A percentile compares a stretch with the other conserved stretches of the same genome.
Evolutionary conservation across 1,140 invertebrate species (phyloP).

Genomic region (Bombus haemorrhoidalis): DNA sequence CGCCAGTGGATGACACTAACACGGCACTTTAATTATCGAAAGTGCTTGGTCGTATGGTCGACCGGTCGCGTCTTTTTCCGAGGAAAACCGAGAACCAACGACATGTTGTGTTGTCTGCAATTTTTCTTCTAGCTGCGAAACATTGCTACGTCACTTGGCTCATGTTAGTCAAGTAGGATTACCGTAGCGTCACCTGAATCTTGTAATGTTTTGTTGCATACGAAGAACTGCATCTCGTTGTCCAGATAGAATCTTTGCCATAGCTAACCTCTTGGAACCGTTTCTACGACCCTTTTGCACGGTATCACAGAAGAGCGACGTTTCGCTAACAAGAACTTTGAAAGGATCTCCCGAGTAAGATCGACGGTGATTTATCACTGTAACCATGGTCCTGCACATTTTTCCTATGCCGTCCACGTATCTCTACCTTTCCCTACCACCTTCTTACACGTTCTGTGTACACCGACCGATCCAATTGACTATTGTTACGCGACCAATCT

Average conservation of each 20-base stretch:
- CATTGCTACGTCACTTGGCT: slow-evolving; percentile 71
- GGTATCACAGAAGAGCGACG: slow-evolving; percentile 70
- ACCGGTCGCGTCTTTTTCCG: slow-evolving; percentile 28
- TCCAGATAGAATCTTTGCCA: slow-evolving; percentile 49
- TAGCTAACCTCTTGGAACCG: neutral
- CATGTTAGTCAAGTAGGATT: slow-evolving; percentile 80
- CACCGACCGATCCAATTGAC: slow-evolving; percentile 34
- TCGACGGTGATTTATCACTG: slow-evolving; percentile 79
- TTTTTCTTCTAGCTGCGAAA: slow-evolving; percentile 72
- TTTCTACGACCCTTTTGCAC: slow-evolving; percentile 34
- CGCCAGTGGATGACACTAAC: slow-evolving; percentile 49
- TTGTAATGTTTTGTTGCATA: slow-evolving; percentile 78
- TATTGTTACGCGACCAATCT: slow-evolving; percentile 13
- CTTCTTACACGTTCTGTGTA: slow-evolving; percentile 47
- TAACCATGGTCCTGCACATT: slow-evolving; percentile 66
- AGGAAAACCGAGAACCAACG: slow-evolving; percentile 44
- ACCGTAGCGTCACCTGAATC: slow-evolving; percentile 76
- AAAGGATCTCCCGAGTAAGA: slow-evolving; percentile 77
- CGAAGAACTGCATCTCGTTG: slow-evolving; percentile 71
- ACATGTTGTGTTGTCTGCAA: slow-evolving; percentile 49
- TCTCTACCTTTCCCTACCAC: slow-evolving; percentile 35
- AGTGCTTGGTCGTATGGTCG: slow-evolving; percentile 54
- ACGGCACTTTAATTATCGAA: slow-evolving; percentile 74
- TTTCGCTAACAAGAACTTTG: slow-evolving; percentile 77
- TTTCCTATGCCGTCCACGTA: slow-evolving; percentile 49